Evolutionary conservation across 30 jellyfish, hydroid and myxozoan genomes (phyloP).

Genomic region (Hydra vulgaris): DNA sequence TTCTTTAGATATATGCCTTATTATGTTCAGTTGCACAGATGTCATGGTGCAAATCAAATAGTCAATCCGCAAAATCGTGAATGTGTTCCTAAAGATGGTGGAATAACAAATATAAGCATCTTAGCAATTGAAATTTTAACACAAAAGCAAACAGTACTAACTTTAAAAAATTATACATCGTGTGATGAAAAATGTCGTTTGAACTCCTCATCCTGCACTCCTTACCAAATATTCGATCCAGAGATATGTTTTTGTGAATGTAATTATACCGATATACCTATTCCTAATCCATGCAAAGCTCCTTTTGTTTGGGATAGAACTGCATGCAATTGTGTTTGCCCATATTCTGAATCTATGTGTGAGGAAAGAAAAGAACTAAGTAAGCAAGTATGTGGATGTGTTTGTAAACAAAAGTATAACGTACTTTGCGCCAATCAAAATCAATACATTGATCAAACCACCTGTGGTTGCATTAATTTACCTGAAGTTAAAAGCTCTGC

Average conservation of each 20-base stretch:
- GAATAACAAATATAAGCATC: neutral
- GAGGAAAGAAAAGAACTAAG: constrained; percentile 12
- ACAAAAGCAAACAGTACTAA: neutral
- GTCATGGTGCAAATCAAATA: constrained; percentile 17
- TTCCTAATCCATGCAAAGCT: constrained; percentile 1
- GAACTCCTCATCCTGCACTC: constrained; percentile 11
- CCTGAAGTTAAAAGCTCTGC: constrained; percentile 7
- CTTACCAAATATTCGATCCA: constrained; percentile 8
- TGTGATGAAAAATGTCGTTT: constrained; percentile 16
- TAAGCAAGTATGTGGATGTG: constrained; percentile 19
- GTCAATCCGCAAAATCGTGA: constrained; percentile 14
- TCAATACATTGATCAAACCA: constrained; percentile 1
- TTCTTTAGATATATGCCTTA: constrained; percentile 22
- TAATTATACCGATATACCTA: constrained; percentile 13
- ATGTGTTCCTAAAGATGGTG: constrained; percentile 24
- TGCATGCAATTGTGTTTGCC: constrained; percentile 27
- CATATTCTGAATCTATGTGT: constrained; percentile 5
- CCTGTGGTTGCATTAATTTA: constrained; percentile 18
- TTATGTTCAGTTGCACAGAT: constrained; percentile 17
- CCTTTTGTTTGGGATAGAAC: constrained; percentile 34
- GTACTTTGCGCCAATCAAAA: constrained; percentile 13
- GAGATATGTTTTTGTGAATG: constrained; percentile 23
- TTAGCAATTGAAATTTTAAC: neutral
- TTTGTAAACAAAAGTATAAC: neutral
- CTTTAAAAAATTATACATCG: constrained; percentile 20